Evolutionary conservation across 2,113 vertebrate species (phyloP).

Genomic region (Lagopus leucura): DNA sequence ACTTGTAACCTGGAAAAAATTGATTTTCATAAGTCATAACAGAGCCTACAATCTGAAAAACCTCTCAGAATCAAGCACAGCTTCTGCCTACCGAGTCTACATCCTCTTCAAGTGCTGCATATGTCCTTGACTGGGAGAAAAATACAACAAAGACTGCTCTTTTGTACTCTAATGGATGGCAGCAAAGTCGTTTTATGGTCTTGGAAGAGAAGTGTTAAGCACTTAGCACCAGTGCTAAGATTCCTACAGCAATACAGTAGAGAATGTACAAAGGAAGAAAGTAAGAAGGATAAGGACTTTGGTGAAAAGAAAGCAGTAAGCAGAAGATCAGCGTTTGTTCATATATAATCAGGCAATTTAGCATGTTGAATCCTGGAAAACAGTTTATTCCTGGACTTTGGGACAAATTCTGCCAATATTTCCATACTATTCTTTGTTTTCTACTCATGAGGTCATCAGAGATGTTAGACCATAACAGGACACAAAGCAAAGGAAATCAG

Average conservation of each 20-base stretch:
- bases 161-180: background rate
- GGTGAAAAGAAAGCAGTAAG: background rate
- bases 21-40: background rate
- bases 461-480: background rate
- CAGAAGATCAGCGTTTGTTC: background rate
- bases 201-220: background rate
- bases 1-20: background rate
- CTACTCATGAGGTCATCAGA: background rate
- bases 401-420: background rate
- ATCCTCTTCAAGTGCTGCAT: background rate
- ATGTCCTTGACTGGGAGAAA: conserved; percentile 7
- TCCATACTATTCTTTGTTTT: background rate
- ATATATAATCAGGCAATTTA: background rate
- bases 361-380: background rate
- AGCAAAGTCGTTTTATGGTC: background rate
- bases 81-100: background rate
- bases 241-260: background rate
- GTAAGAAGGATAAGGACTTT: background rate
- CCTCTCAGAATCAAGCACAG: background rate
- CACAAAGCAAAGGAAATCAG: conserved; percentile 20
- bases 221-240: background rate
- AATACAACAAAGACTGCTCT: conserved; percentile 1
- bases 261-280: background rate
- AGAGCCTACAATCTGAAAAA: background rate
- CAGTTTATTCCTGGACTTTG: background rate